phyloP scores from a whole-genome alignment of 2,888 invertebrate genomes.

The Ligdia adustata region DNA sequence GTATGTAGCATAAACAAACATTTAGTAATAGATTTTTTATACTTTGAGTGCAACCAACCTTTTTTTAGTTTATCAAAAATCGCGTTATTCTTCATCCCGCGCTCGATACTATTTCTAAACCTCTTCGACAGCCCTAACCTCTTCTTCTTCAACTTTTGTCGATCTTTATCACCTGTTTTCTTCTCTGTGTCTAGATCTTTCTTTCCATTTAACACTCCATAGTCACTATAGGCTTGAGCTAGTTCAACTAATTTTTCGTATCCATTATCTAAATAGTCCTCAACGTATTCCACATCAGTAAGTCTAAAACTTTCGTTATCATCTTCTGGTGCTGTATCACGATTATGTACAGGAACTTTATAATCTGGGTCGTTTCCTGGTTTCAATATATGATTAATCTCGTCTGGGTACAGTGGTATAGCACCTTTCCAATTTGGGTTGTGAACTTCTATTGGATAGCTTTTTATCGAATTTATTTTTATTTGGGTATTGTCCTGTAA shows the following conservation, averaged over 20 bases:
- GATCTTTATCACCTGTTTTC: constrained; percentile 41
- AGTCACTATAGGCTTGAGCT: constrained; percentile 76
- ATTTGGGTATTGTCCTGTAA: neutral
- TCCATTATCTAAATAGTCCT: constrained; percentile 59
- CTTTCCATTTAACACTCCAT: constrained; percentile 66
- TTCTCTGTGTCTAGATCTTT: constrained; percentile 31
- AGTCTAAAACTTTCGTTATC: constrained; percentile 38
- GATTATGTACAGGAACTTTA: constrained; percentile 23
- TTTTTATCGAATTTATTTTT: constrained; percentile 13
- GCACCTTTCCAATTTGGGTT: constrained; percentile 70
- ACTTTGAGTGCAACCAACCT: constrained; percentile 34
- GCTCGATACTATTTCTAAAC: constrained; percentile 21
- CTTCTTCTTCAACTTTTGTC: constrained; percentile 15
- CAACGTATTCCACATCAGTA: constrained; percentile 59
- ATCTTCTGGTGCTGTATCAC: constrained; percentile 33
- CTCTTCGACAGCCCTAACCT: constrained; percentile 26
- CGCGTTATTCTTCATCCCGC: constrained; percentile 26
- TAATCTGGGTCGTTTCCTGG: constrained; percentile 41
- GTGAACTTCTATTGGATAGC: constrained; percentile 35
- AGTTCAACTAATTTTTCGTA: constrained; percentile 53
- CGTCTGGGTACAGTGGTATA: constrained; percentile 65
- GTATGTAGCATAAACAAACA: no score
- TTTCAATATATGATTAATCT: constrained; percentile 56
- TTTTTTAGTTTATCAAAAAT: constrained; percentile 40
- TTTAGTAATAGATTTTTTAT: no score